Base-by-base conservation (phyloP, 2,888 invertebrate genomes). In the Trimorus sp. region DNA sequence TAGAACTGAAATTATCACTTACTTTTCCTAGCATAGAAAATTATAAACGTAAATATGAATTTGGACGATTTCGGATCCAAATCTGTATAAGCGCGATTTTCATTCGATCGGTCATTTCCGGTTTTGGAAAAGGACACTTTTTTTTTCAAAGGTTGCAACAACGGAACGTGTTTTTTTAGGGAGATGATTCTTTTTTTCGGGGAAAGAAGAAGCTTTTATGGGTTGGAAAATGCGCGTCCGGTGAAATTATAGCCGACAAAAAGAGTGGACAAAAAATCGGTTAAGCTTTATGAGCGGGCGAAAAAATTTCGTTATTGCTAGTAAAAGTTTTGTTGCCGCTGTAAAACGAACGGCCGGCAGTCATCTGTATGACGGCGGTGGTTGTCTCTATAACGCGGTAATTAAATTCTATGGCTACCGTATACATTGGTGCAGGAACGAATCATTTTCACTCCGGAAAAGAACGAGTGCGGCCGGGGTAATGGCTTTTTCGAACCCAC, bases 311-410 rank as follows among this genome's bases (percentile, higher is more conserved):
- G 40, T 76, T 60, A 76, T 69, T 62, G 76, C 56, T 56, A 54
- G 68, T 76, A 69, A 76, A 76, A 76, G 69, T 76, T 76, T 76
- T 76, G 76, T 69, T 76, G 36, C 69, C 54, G 53, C 59, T 53
- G 56, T 76, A 76, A 76, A 76, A 62, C 51, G 68, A 62, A 76
- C 69, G 53, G 56, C 68, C 56, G 48, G 62, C 76, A 76, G 76
- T 76, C 62, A 76, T 76, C 62, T 69, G 12, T 69, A 76, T 62
- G 68, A 76, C 68, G 60, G 56, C 69, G 40, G 68, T 45, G 76
- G 76, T 69, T 76, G 69, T 76, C 37, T 69, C 68, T 76, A 62
- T 76, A 76, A 76, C 76, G 76, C 62, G 62, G 62, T 69, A 69
- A 76, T 76, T 77, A 77, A 77, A 70, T 51, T 70, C 48, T 48